phyloP scores from a whole-genome alignment of 2,797 vertebrate species.

The Semaprochilodus insignis region DNA sequence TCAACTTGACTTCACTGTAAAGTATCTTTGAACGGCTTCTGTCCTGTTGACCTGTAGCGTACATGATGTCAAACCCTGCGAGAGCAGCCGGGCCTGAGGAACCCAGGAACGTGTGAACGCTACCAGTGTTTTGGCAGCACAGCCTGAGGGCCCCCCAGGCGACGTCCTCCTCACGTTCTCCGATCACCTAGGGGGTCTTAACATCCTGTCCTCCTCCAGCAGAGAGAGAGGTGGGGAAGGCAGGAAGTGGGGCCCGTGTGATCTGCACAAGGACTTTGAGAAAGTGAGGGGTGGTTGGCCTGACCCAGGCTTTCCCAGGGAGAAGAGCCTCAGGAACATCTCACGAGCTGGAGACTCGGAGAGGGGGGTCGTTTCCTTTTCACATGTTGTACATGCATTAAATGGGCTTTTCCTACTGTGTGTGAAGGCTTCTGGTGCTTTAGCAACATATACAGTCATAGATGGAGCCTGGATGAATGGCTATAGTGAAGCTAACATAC shows the following conservation, averaged over 20 bases:
- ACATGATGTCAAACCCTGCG: conserved; percentile 45
- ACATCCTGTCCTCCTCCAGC: conserved; percentile 73
- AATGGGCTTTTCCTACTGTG: conserved; percentile 46
- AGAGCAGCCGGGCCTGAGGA: conserved; percentile 67
- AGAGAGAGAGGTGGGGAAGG: conserved; percentile 65
- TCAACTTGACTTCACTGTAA: no score
- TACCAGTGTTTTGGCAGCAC: conserved; percentile 78
- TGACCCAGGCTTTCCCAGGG: conserved; percentile 65
- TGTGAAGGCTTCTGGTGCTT: conserved; percentile 21
- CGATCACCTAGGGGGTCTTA: conserved; percentile 78
- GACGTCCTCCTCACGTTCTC: conserved; percentile 77
- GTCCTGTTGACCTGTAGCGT: neutral
- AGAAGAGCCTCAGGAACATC: conserved; percentile 64
- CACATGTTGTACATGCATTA: conserved; percentile 49
- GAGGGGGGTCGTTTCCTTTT: conserved; percentile 56
- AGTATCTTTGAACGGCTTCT: no score
- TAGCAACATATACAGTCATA: conserved; percentile 1
- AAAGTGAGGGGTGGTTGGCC: conserved; percentile 68
- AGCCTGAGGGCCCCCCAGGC: conserved; percentile 73
- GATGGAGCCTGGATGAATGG: neutral
- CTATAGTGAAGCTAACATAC: neutral
- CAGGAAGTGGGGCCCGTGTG: conserved; percentile 71
- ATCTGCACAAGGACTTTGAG: conserved; percentile 73
- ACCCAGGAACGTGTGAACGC: conserved; percentile 72
- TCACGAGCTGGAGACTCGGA: conserved; percentile 43